Evolutionary conservation across 2,888 invertebrate genomes (phyloP).

Genomic region (Oligia fasciuncula): DNA sequence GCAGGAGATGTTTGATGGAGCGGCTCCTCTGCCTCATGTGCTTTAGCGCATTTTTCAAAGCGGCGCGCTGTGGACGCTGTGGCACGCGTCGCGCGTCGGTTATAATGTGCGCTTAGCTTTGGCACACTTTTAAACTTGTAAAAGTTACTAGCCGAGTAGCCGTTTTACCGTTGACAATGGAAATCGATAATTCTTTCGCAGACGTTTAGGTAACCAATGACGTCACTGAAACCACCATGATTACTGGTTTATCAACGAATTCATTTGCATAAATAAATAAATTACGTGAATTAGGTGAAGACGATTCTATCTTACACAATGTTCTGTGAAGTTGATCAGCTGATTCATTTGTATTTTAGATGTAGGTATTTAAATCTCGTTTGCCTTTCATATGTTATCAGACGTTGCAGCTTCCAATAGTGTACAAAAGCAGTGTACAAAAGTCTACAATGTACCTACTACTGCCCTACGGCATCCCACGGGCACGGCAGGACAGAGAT

Average conservation of each 20-base stretch:
- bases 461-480: no score
- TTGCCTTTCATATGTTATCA: background rate
- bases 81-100: no score
- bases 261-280: slow-evolving; percentile 19
- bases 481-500: no score
- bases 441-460: no score
- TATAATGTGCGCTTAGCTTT: no score
- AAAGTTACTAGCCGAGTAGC: background rate
- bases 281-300: slow-evolving; percentile 5
- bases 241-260: background rate
- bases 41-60: no score
- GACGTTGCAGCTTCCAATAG: no score
- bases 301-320: slow-evolving; percentile 3
- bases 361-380: background rate
- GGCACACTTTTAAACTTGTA: no score
- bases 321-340: slow-evolving; percentile 10
- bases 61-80: no score
- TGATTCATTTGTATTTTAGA: slow-evolving; percentile 5
- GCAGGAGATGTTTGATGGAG: background rate
- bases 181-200: background rate
- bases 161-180: background rate
- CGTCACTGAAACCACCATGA: background rate
- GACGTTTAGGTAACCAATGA: background rate
- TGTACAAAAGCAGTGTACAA: no score
- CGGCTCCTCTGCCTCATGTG: background rate